Base-by-base conservation (phyloP, 2,888 invertebrate genomes). In the Andrena bucephala region DNA sequence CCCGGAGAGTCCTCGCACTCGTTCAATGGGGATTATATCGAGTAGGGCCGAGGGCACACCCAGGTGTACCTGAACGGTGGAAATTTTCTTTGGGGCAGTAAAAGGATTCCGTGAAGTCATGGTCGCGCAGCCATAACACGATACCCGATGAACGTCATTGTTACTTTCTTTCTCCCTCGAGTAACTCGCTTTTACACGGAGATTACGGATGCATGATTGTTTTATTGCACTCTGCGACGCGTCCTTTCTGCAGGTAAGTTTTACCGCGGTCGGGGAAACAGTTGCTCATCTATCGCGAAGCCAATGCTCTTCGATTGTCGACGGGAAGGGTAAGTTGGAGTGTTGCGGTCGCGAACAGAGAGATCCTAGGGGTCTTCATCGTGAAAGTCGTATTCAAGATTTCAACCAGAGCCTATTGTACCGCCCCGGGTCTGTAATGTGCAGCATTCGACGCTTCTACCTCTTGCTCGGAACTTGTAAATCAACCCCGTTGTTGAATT, bases 101-200 rank as follows among this genome's bases (percentile, higher is more conserved):
- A 74, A 27, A 69, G 67, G 42, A 77, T 73, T 65, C 57, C 69
- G 69, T 29, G 24, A 75, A 74, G 72, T 67, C 72, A 74, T n/a
- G 33, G 54, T 63, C 36, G 33, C 52, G 54, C n/a, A 20, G 31
- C 29, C 29, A 33, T 62, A n/a, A 27, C 50, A 63, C 77, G 66
- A 74, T 68, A 67, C 62, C 33, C 67, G 24, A 20, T 8, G 42
- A 52, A 69, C 42, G 1, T 74, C 57, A 82, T 79, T 84, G 81
- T 85, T 60, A 13, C 27, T 68, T 65, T 52, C 77, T 71, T 48
- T 79, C 42, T 60, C 67, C 71, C 75, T 20, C 79, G 81, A 57
- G 89, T 89, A 90, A 90, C 89, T 90, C 78, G 84, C 88, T 87
- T 90, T 90, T 90, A 90, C 90, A 89, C 87, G 90, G 87, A 90